Evolutionary conservation across 2,797 vertebrate species (phyloP).

Genomic region (Ciconia nigra): DNA sequence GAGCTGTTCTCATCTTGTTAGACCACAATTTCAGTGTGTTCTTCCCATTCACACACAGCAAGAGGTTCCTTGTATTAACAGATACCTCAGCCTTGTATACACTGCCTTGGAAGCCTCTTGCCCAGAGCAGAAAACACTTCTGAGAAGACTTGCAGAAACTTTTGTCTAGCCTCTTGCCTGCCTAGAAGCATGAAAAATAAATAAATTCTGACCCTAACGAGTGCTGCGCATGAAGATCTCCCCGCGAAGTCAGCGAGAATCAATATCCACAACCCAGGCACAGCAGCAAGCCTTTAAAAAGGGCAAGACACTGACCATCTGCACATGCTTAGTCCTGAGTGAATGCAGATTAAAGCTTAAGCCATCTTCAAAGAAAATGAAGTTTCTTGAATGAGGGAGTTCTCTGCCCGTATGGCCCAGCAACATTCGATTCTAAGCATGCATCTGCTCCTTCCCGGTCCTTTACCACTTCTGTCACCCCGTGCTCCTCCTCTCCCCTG

Average conservation of each 20-base stretch:
- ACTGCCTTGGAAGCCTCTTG: not conserved
- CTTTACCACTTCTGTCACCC: not conserved
- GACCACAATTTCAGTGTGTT: not conserved
- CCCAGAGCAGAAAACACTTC: not conserved
- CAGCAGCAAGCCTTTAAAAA: not conserved
- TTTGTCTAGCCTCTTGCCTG: not conserved
- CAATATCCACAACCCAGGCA: not conserved
- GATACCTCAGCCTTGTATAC: not conserved
- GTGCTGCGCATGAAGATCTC: not conserved
- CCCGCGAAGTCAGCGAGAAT: not conserved
- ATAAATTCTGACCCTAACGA: not conserved
- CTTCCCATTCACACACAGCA: not conserved
- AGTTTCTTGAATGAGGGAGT: conserved; percentile 16
- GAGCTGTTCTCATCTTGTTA: not conserved
- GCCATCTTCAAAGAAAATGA: not conserved
- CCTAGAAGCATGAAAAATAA: not conserved
- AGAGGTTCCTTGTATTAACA: not conserved
- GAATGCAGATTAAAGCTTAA: not conserved
- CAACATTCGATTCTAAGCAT: not conserved
- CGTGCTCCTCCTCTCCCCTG: not conserved
- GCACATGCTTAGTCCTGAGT: not conserved
- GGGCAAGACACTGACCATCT: not conserved
- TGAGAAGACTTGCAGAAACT: not conserved
- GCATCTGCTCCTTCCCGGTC: not conserved
- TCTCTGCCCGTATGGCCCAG: not conserved